A percentile compares a stretch with the other conserved stretches of the same genome.
phyloP scores from a whole-genome alignment of 2,888 invertebrate species.

The Tinea pellionella region DNA sequence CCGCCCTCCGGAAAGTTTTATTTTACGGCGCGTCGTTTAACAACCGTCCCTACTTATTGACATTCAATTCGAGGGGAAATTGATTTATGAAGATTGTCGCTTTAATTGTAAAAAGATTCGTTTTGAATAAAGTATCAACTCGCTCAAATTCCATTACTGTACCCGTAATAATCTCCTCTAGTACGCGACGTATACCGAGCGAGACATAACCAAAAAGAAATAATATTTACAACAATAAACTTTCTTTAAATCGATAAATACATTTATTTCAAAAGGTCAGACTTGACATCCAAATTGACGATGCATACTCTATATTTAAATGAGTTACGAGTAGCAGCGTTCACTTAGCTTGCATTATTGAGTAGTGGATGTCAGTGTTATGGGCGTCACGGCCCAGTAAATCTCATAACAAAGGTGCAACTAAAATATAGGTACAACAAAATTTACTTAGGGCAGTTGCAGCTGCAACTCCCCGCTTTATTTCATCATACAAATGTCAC shows the following conservation, averaged over 20 bases:
- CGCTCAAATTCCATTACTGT: neutral
- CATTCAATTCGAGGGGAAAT: constrained; percentile 69
- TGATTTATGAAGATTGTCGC: constrained; percentile 70
- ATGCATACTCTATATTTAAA: neutral
- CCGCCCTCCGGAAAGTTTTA: constrained; percentile 68
- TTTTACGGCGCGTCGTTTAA: constrained; percentile 67
- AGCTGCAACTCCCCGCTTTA: constrained; percentile 10
- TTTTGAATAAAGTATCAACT: constrained; percentile 16
- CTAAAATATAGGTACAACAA: constrained; percentile 4
- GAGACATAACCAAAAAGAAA: too few species aligned
- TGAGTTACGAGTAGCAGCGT: neutral
- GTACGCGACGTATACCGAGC: neutral
- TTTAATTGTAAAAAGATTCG: constrained; percentile 63
- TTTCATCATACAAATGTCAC: constrained; percentile 3
- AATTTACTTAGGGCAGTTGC: constrained; percentile 11
- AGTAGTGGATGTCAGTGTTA: constrained; percentile 20
- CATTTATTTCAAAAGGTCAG: neutral
- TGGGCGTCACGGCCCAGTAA: constrained; percentile 13
- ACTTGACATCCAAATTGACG: neutral
- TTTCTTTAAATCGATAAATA: too few species aligned
- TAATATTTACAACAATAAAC: too few species aligned
- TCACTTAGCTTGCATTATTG: constrained; percentile 47
- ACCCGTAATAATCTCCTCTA: neutral
- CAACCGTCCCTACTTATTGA: constrained; percentile 68
- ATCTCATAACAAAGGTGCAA: constrained; percentile 1